A percentile compares a stretch with the other conserved stretches of the same genome.
phyloP scores from a whole-genome alignment of 1,140 invertebrate genomes.

The Magallana angulata region DNA sequence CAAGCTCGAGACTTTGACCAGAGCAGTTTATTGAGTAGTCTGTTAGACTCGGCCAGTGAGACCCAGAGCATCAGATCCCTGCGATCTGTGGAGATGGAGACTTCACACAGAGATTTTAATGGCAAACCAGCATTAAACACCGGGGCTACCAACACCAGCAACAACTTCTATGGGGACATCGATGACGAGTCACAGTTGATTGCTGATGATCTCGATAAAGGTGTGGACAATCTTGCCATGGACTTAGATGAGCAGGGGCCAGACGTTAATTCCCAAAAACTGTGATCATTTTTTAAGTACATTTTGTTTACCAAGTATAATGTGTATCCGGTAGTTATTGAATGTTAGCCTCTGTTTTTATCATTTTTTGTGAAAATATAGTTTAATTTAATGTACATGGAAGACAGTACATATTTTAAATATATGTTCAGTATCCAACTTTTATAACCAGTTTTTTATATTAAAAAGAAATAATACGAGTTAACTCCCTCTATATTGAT shows the following conservation, averaged over 20 bases:
- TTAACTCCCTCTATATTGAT: too few relatives aligned
- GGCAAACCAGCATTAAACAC: neutral
- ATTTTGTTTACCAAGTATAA: too few relatives aligned
- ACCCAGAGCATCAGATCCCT: constrained; percentile 25
- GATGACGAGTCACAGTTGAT: constrained; percentile 25
- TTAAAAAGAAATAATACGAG: too few relatives aligned
- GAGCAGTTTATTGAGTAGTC: constrained; percentile 46
- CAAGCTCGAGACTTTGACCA: constrained; percentile 47
- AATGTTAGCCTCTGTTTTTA: too few relatives aligned
- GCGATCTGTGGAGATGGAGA: neutral
- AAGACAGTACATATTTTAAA: too few relatives aligned
- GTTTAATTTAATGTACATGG: too few relatives aligned
- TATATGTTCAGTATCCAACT: too few relatives aligned
- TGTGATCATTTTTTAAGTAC: too few relatives aligned
- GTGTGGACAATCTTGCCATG: neutral
- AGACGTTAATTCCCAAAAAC: too few relatives aligned
- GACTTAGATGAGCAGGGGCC: neutral
- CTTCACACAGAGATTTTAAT: neutral
- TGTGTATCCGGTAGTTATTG: too few relatives aligned
- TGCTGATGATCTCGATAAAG: neutral
- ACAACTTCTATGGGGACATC: neutral
- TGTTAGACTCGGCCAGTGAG: constrained; percentile 46
- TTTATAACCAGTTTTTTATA: too few relatives aligned
- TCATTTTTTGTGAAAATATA: too few relatives aligned
- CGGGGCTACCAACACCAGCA: neutral